Percentiles rank a stretch among this genome's conserved stretches.
Conservation (phyloP, 2,888 invertebrate genomes). For the Lissocephala sabroskyi region DNA sequence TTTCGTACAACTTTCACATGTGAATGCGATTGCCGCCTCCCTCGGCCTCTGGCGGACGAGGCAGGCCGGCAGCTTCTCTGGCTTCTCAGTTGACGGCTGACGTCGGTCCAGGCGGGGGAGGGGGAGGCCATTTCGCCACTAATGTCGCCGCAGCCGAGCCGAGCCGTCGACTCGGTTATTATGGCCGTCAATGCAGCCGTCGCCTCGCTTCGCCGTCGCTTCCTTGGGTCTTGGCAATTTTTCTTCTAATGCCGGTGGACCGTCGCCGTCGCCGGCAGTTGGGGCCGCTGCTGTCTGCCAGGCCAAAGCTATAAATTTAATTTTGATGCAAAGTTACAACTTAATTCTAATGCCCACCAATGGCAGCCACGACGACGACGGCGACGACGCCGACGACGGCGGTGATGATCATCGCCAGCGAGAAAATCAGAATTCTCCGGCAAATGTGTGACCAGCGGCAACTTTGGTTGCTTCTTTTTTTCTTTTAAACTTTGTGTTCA, state of each 20-base stretch:
- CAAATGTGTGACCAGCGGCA: slow-evolving; percentile 46
- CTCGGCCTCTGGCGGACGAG: slow-evolving; percentile 20
- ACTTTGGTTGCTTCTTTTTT: too few species aligned
- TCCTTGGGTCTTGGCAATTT: slow-evolving; percentile 23
- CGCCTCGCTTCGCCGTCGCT: neutral
- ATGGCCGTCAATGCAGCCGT: slow-evolving; percentile 20
- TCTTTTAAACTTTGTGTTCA: too few species aligned
- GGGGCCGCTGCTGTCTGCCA: slow-evolving; percentile 13
- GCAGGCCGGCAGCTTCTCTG: too few species aligned
- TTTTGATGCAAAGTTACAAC: slow-evolving; percentile 62
- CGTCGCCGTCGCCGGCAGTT: slow-evolving; percentile 3
- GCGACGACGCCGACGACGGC: neutral
- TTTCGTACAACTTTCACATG: slow-evolving; percentile 55
- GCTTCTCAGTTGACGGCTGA: too few species aligned
- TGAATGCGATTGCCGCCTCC: slow-evolving; percentile 33
- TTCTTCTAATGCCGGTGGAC: slow-evolving; percentile 27
- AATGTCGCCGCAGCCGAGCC: slow-evolving; percentile 38
- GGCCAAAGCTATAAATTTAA: slow-evolving; percentile 55
- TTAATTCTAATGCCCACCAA: slow-evolving; percentile 51
- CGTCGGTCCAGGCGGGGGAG: too few species aligned
- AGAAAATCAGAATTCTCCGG: slow-evolving; percentile 43
- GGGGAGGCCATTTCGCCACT: slow-evolving; percentile 13
- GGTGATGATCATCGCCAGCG: slow-evolving; percentile 24
- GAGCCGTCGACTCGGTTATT: slow-evolving; percentile 34
- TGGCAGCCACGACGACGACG: slow-evolving; percentile 23